Percentiles rank a stretch among this genome's conserved stretches.
Conservation (phyloP, 2,888 invertebrate species). For the Globia sparganii region DNA sequence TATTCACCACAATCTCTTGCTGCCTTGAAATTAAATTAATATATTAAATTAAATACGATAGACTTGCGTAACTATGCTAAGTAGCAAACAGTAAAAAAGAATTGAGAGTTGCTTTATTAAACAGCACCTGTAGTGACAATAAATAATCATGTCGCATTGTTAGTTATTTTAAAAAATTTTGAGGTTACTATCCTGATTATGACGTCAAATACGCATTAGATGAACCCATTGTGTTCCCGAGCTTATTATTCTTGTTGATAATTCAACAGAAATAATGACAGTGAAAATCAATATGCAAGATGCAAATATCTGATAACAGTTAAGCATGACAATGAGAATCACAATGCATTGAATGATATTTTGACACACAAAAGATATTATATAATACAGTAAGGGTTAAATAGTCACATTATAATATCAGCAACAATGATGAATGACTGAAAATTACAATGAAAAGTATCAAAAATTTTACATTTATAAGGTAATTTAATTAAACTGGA, state of each 20-base stretch:
- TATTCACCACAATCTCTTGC: too few relatives aligned
- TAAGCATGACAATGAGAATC: neutral
- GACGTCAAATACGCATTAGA: neutral
- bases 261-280: neutral
- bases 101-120: too few relatives aligned
- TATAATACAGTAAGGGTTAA: too few relatives aligned
- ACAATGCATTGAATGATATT: neutral
- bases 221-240: neutral
- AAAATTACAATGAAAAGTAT: neutral
- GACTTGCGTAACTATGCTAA: too few relatives aligned
- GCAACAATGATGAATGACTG: neutral
- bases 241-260: too few relatives aligned
- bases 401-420: neutral
- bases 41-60: too few relatives aligned
- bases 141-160: too few relatives aligned
- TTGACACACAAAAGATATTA: neutral
- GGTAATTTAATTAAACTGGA: neutral
- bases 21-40: too few relatives aligned
- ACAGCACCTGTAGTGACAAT: too few relatives aligned
- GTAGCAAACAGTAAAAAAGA: too few relatives aligned
- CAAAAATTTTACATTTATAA: neutral
- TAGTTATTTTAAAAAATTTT: too few relatives aligned
- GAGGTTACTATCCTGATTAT: neutral
- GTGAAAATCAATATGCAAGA: neutral
- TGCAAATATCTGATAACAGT: too few relatives aligned